A percentile compares a stretch with the other conserved stretches of the same genome.
phyloP scores from a whole-genome alignment of 2,797 vertebrate species.

The Crenuchus spilurus region DNA sequence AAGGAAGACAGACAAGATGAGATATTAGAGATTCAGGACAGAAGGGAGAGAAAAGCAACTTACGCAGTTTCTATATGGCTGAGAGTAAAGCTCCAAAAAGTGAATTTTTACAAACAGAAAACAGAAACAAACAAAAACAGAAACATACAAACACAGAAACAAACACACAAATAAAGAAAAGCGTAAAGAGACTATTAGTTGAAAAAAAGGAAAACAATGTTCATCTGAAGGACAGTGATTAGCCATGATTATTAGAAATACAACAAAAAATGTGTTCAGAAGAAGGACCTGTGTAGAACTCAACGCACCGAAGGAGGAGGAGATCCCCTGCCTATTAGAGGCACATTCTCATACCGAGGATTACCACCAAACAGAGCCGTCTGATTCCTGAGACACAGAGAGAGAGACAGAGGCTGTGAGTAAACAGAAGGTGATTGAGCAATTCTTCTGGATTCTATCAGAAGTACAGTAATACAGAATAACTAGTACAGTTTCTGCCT shows the following conservation, averaged over 20 bases:
- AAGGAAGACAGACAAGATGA: not conserved
- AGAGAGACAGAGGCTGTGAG: too few relatives aligned
- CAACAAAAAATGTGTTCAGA: conserved; percentile 54
- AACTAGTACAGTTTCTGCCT: too few relatives aligned
- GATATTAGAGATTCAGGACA: not conserved
- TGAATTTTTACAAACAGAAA: not conserved
- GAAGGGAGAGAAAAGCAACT: conserved; percentile 68
- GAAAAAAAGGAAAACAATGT: conserved; percentile 39
- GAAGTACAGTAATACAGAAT: too few relatives aligned
- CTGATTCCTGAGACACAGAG: conserved; percentile 85
- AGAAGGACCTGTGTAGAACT: conserved; percentile 44
- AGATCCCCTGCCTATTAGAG: conserved; percentile 92
- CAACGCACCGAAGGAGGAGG: conserved; percentile 92
- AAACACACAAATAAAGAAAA: conserved; percentile 68
- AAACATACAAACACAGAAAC: conserved; percentile 66
- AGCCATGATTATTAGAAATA: not conserved
- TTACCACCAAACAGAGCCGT: conserved; percentile 91
- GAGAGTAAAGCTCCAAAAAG: conserved; percentile 79
- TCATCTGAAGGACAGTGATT: conserved; percentile 9
- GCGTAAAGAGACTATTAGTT: conserved; percentile 75
- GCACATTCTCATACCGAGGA: conserved; percentile 95
- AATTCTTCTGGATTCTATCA: too few relatives aligned
- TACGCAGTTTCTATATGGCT: conserved; percentile 82
- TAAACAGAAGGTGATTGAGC: too few relatives aligned
- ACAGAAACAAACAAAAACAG: conserved; percentile 29